These are phyloP conservation scores for Apis florea DNA, from an alignment of 1,140 invertebrate species.

Conservation along the genomic window DNA sequence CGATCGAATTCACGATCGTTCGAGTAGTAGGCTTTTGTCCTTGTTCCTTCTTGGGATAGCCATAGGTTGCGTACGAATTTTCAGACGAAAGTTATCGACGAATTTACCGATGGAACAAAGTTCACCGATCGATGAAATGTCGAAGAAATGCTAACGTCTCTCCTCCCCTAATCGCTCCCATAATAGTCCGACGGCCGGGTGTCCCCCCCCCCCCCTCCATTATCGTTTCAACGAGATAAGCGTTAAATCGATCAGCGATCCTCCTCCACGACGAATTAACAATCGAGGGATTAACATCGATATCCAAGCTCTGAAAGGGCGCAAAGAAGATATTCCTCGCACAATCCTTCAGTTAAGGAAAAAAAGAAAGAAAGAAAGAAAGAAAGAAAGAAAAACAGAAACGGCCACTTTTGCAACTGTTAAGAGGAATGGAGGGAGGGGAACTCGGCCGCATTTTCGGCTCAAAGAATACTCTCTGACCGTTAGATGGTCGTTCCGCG, in stretches of 20 bases:
- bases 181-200: not conserved
- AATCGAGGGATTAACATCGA: not conserved
- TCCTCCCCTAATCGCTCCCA: not conserved
- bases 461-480: conserved; percentile 38
- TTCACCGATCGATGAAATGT: conserved; percentile 21
- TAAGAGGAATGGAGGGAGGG: no score
- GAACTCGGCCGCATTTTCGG: not conserved
- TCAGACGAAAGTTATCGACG: no score
- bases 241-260: not conserved
- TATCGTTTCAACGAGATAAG: not conserved
- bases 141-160: conserved; percentile 18
- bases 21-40: no score
- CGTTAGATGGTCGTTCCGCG: conserved; percentile 57
- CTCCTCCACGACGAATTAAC: not conserved
- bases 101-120: no score
- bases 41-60: no score
- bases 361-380: not conserved
- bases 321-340: not conserved
- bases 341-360: conserved; percentile 24
- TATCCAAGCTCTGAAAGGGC: not conserved
- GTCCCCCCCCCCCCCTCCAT: no score
- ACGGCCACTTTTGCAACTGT: not conserved
- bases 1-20: no score
- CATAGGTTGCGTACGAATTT: no score
- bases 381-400: not conserved